Base-by-base conservation (phyloP, 1,140 invertebrate species). In the Bombus difficillimus region DNA sequence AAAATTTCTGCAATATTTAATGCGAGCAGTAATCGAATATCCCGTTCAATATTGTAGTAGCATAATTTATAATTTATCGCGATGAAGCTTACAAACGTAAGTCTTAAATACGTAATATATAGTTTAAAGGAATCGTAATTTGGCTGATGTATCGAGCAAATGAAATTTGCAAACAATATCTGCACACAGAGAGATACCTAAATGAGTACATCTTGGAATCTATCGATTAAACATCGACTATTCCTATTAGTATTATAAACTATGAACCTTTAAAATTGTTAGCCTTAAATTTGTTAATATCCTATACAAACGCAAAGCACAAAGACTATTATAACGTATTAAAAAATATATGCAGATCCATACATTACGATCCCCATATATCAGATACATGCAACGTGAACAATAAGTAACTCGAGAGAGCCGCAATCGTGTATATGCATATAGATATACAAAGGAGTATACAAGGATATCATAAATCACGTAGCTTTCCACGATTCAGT, bases 31-130 rank as follows among this genome's bases (percentile, higher is more conserved):
- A 79, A 62, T 84, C 32, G 37, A 59, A 69, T 41, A 41, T 10
- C 15, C 25, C 28, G 68, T 84, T 59, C 69, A 34, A 79, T 72
- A 62, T 84, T 72, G 37, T 18, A 37, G 37, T 6, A 37, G 41
- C 32, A 32, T 71, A 78, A 78, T 34, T 75, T 37, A 39, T 28
- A 10, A 73, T 28, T 71, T 64, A 59, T 37, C 53, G 32, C 5
- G 41, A 66, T 79, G 28, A 28, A 47, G 4, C 18, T 22, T 25
- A 34, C 47, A 47, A 47, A 74, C 41, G n/a, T 34, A 32, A 28
- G 22, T n/a, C 22, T 47, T 68, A 47, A 43, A 47, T 32, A n/a
- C 6, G 0, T 47, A 5, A 57, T 28, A 53, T 22, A 53, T 5
- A 22, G 6, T 53, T 53, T 53, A 22, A 53, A 53, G 18, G 18